Evolutionary conservation across 2,113 vertebrate species (phyloP).

Genomic region (Tychaedon coryphoeus): DNA sequence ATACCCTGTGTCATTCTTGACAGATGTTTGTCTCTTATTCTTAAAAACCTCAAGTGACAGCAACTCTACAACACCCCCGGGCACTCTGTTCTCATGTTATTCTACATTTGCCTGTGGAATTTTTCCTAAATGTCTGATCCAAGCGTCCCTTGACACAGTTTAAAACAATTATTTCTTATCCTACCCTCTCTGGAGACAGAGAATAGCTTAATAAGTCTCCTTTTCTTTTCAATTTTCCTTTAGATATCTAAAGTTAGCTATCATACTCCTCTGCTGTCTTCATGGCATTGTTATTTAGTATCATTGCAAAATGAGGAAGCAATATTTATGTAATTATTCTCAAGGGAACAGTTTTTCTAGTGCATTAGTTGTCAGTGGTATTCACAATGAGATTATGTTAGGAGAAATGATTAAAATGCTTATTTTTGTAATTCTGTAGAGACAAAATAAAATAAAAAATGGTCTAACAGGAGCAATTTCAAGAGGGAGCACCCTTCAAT

Average conservation of each 20-base stretch:
- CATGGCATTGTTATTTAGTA: background rate
- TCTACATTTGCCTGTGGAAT: background rate
- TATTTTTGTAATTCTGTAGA: background rate
- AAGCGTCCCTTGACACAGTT: background rate
- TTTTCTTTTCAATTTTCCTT: background rate
- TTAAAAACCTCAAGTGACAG: slow-evolving; percentile 1
- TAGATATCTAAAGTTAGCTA: background rate
- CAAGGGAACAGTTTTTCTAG: background rate
- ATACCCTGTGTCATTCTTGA: background rate
- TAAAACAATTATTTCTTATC: background rate
- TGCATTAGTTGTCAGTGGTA: background rate
- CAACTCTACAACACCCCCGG: background rate
- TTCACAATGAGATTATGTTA: background rate
- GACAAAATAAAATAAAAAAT: background rate
- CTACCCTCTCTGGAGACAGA: background rate
- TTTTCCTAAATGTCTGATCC: background rate
- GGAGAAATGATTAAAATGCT: background rate
- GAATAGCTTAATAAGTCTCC: background rate
- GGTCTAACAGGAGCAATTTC: background rate
- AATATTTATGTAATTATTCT: background rate
- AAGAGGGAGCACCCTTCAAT: background rate
- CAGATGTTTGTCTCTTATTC: slow-evolving; percentile 15
- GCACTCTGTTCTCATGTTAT: background rate
- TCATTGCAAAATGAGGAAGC: background rate
- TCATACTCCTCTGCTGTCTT: background rate